Conservation (phyloP, 2,888 invertebrate genomes). For the Chymomyza amoena region DNA sequence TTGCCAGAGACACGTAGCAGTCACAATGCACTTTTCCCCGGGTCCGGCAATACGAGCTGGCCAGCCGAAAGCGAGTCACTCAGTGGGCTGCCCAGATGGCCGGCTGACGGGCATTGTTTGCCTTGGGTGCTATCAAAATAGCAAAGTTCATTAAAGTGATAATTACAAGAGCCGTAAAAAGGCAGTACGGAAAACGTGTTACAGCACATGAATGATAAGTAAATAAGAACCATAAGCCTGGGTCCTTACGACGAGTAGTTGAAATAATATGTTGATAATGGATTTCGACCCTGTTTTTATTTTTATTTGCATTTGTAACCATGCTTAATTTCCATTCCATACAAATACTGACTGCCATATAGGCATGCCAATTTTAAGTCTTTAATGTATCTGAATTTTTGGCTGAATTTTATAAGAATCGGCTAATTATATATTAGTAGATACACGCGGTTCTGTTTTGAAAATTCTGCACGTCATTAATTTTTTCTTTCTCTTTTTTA, state of each 20-base stretch:
- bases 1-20: not conserved
- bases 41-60: not conserved
- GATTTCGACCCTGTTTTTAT: not conserved
- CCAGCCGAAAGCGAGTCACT: not conserved
- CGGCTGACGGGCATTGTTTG: conserved; percentile 38
- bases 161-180: conserved; percentile 66
- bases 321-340: not conserved
- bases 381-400: too few relatives aligned
- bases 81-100: not conserved
- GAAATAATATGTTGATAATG: not conserved
- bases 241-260: not conserved
- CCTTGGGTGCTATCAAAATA: conserved; percentile 54
- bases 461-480: too few relatives aligned
- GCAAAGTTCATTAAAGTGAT: conserved; percentile 72
- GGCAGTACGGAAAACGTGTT: conserved; percentile 7
- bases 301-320: conserved; percentile 23
- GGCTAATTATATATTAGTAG: too few relatives aligned
- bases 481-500: too few relatives aligned
- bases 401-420: too few relatives aligned
- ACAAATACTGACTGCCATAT: too few relatives aligned
- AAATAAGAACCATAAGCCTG: not conserved
- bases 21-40: not conserved
- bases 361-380: not conserved
- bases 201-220: conserved; percentile 10
- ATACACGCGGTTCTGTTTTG: too few relatives aligned